Base-by-base conservation (phyloP, 1,140 invertebrate genomes). In the Marisa cornuarietis region DNA sequence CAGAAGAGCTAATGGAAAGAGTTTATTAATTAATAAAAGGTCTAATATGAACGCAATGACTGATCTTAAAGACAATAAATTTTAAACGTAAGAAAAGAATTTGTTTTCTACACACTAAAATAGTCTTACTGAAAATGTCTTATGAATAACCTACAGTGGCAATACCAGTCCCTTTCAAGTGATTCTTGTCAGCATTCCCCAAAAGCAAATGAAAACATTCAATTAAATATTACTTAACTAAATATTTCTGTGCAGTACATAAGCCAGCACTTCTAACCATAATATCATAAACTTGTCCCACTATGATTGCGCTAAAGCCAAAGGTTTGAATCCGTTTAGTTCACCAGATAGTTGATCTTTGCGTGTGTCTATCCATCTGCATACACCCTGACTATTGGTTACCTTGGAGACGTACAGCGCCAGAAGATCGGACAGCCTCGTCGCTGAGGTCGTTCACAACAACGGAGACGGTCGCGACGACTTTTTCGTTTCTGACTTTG, bases 351-450 rank as follows among this genome's bases (percentile, higher is more conserved):
- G 8, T 58, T 6, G 11, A 58, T 18, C 54, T 54, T 49, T 49
- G 20, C 22, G 8, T 10, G n/a, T 73, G 52, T 54, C 49, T 7
- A n/a, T 49, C 52, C 16, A 20, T 14, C 18, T n/a, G n/a, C n/a
- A n/a, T 51, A 7, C 51, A 14, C 51, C 20, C 10, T 97, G 96
- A 69, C 92, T 88, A 63, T 63, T 68, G 22, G 75, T 79, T 79
- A 91, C 91, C 97, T 11, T 95, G 94, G 87, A 99, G 94, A 82
- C 98, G 92, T 63, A 99, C 94, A 0, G 97, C 99, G 13, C 97
- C 98, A 0, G 97, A 98, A 91, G 98, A 99, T 0, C 96, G 93
- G 4, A 99, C 96, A 20, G 98, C 97, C 84, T 98, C 97, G 87
- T 98, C 96, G 3, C 97, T 95, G 84, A 99, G 97, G 90, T 97